Percentiles rank a stretch among this genome's conserved stretches.
phyloP scores from a whole-genome alignment of 2,888 invertebrate species.

The Colletes collaris region DNA sequence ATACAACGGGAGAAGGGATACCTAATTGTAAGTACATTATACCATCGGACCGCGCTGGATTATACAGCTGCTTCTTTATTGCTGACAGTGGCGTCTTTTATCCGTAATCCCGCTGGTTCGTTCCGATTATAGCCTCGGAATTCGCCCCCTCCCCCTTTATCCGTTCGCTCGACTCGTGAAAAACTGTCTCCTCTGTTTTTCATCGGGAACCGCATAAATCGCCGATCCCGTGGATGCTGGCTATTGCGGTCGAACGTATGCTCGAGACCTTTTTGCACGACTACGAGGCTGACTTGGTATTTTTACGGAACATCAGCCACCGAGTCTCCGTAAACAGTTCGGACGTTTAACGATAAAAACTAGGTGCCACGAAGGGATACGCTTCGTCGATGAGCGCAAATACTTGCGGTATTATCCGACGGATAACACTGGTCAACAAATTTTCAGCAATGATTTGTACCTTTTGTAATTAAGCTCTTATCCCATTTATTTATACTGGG shows the following conservation, averaged over 20 bases:
- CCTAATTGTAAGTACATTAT: conserved; percentile 74
- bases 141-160: neutral
- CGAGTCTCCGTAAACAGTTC: neutral
- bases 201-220: conserved; percentile 45
- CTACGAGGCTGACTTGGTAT: conserved; percentile 13
- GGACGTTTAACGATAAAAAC: too few relatives aligned
- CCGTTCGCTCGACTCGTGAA: conserved; percentile 25
- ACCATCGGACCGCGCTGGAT: conserved; percentile 66
- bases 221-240: conserved; percentile 28
- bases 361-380: too few relatives aligned
- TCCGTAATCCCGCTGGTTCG: conserved; percentile 55
- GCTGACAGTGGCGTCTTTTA: conserved; percentile 69
- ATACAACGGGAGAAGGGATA: conserved; percentile 64
- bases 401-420: too few relatives aligned
- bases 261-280: conserved; percentile 11
- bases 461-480: too few relatives aligned
- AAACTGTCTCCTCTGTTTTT: conserved; percentile 40
- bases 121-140: conserved; percentile 58
- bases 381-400: neutral
- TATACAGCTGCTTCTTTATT: conserved; percentile 73
- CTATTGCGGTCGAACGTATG: neutral
- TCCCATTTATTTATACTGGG: too few relatives aligned
- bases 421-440: too few relatives aligned
- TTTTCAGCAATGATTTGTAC: too few relatives aligned
- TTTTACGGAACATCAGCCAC: conserved; percentile 27